These are phyloP conservation scores for Phorcus lineatus DNA, from an alignment of 2,888 invertebrate species.

Conservation along the genomic window DNA sequence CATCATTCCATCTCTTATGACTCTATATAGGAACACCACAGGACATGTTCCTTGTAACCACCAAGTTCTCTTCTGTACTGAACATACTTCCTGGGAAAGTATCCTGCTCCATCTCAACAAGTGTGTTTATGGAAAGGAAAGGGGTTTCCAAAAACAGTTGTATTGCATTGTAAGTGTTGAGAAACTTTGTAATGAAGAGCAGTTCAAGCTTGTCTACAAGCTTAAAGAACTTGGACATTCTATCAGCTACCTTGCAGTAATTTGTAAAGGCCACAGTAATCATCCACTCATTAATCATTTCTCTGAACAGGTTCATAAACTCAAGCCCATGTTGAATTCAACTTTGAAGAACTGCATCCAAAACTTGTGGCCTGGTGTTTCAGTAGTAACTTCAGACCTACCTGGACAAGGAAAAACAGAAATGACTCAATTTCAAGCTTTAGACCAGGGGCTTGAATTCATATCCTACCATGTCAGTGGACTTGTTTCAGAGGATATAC, in stretches of 20 bases:
- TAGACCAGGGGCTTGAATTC: conserved; percentile 16
- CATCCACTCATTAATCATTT: conserved; percentile 47
- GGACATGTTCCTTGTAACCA: conserved; percentile 46
- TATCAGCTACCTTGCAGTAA: conserved; percentile 38
- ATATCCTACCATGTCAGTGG: conserved; percentile 51
- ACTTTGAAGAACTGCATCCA: neutral
- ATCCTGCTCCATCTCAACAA: conserved; percentile 44
- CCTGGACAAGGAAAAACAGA: conserved; percentile 54
- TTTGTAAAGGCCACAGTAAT: conserved; percentile 48
- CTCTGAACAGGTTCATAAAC: conserved; percentile 16
- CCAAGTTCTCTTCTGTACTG: conserved; percentile 51
- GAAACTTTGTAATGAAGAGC: conserved; percentile 43
- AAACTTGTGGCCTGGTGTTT: conserved; percentile 28
- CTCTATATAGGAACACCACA: conserved; percentile 47
- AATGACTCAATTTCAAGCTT: conserved; percentile 32
- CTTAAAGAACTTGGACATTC: conserved; percentile 32
- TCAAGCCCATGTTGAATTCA: conserved; percentile 7
- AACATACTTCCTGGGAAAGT: conserved; percentile 49
- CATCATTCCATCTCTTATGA: conserved; percentile 46
- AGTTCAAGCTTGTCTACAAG: conserved; percentile 45
- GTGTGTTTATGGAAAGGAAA: conserved; percentile 28
- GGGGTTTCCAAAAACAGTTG: conserved; percentile 14
- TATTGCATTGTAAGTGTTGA: conserved; percentile 55
- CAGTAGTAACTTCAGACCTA: conserved; percentile 42
- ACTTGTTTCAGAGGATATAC: conserved; percentile 28